Evolutionary conservation across 1,140 invertebrate genomes (phyloP), one percentile per base, ranked within the genome.

Genomic region (Hyphantria cunea): DNA sequence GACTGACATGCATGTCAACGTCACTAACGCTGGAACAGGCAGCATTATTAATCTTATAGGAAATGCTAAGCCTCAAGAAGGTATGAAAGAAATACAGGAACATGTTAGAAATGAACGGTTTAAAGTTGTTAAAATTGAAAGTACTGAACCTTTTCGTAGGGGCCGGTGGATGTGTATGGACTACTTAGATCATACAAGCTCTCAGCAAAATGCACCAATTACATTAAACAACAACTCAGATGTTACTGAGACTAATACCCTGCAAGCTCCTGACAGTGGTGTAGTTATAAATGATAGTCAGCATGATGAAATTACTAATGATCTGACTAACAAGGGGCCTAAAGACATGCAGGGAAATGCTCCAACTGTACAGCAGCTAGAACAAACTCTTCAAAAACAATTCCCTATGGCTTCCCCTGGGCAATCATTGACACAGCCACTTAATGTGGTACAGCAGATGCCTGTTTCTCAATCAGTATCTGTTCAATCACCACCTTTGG

Each of bases 111-210:
- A 96, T 86, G 95, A 96, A 84, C 92, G 97, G 65, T 99, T 99
- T 88, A 98, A 98, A 93, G 97, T 99, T 70, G 97, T 99, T 15
- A 99, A 98, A 93, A 97, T 99, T 64, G 97, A 98, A 87, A 98
- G 96, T 82, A 96, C 96, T 15, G 97, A 99, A 87, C 98, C 98
- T 4, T 98, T 98, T 78, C 95, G 96, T 71, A 93, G 98, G 41
- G 98, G 98, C 17, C 92, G 98, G 76, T 99, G 98, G 98, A 95
- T 95, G 73, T 99, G 97, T 90, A 97, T 98, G 94, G 98, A 99
- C 89, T 99, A 98, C 91, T 92, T 97, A 76, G 97, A 99, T 92
- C 96, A 97, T 80, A 94, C 95, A 55, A 93, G 93, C 53, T 92
- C 93, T 42, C 94, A 94, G 68, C 87, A 84, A 45, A 90, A 84